Evolutionary conservation across 2,888 invertebrate species (phyloP).

Genomic region (Liopterus haemorrhoidalis): DNA sequence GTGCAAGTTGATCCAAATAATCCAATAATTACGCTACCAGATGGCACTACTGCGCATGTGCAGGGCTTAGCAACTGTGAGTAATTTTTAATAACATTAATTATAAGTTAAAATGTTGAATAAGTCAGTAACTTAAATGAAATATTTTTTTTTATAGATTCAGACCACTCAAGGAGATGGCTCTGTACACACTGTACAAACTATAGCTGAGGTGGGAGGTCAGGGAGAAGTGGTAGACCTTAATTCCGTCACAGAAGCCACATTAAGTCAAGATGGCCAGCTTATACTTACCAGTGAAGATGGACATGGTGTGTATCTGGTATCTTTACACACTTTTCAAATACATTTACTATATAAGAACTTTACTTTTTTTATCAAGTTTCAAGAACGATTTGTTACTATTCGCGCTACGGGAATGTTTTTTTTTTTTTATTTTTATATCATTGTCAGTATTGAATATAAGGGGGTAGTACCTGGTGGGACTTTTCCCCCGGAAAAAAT

Average conservation of each 20-base stretch:
- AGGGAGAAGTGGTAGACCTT: conserved; percentile 80
- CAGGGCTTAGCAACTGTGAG: conserved; percentile 70
- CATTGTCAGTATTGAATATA: too few relatives aligned
- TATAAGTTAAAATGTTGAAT: background rate
- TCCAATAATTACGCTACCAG: conserved; percentile 90
- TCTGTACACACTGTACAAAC: conserved; percentile 64
- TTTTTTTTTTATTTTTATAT: too few relatives aligned
- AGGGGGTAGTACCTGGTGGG: too few relatives aligned
- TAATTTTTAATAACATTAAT: too few relatives aligned
- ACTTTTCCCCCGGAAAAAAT: too few relatives aligned
- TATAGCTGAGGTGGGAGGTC: conserved; percentile 68
- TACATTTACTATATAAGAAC: too few relatives aligned
- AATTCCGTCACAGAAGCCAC: conserved; percentile 86
- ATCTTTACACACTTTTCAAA: conserved; percentile 10
- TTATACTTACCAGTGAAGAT: conserved; percentile 91
- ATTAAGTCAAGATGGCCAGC: conserved; percentile 86
- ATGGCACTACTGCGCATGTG: conserved; percentile 93
- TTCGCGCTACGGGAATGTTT: too few relatives aligned
- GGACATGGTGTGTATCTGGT: conserved; percentile 65
- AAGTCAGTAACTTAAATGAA: background rate
- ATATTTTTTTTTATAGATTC: conserved; percentile 48
- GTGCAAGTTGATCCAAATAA: conserved; percentile 92
- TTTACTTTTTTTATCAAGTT: too few relatives aligned
- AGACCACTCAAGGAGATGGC: conserved; percentile 57
- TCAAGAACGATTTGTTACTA: too few relatives aligned